Base-by-base conservation (phyloP, 2,113 vertebrate genomes). In the Calyptommatus sinebrachiatus region DNA sequence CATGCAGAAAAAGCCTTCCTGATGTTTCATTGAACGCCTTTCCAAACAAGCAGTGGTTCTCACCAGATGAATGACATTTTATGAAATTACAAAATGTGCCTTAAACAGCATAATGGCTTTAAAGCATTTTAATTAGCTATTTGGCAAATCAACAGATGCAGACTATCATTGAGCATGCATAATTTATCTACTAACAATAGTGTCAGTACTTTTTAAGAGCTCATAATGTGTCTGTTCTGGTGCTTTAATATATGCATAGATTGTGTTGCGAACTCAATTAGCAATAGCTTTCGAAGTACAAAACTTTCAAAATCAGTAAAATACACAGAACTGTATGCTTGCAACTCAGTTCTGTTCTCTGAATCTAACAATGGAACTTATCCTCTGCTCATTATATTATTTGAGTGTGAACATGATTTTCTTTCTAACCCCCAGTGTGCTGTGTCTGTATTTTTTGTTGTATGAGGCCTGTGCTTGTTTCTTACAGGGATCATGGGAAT, bases 101-200 rank as follows among this genome's bases (percentile, higher is more conserved):
- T 92, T 86, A 92, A 94, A 86, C 2, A 86, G 12, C 21, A 86
- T 90, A 91, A 92, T 88, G 62, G 29, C 28, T 90, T 88, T 90
- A 90, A 91, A 83, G 45, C 21, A 88, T 92, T 94, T 93, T 91
- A 91, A 91, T 91, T 92, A 89, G 79, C 69, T 88, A 74, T 89
- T 85, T 91, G 78, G 77, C 84, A 93, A 93, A 92, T 91, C 88
- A 90, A 87, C 83, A 92, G 84, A 91, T 91, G 77, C 82, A 91
- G 74, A 85, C 22, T 83, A 83, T 86, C 60, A 75, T 61, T 8
- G 20, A 89, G 45, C 72, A 89, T 87, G 41, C 46, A 89, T 91
- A 91, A 93, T 92, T 93, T 92, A 89, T 89, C 88, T 88, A 80
- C 86, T 90, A 88, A 90, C 78, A 91, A 86, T 88, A 88, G 63